Base-by-base conservation (phyloP, 2,797 vertebrate genomes). In the Pelochelys cantorii region DNA sequence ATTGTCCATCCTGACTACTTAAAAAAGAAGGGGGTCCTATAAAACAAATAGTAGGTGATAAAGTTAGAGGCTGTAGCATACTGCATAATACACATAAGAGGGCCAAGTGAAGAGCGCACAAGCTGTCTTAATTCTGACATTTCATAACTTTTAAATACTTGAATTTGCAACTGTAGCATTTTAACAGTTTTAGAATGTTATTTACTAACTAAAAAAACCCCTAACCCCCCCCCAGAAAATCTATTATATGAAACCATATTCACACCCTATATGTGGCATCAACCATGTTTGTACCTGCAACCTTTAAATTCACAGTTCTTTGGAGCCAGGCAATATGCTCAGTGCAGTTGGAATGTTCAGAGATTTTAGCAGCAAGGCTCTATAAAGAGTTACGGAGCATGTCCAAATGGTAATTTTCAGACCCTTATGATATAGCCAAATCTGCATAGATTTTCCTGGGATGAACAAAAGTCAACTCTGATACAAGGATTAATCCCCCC, bases 141-240 rank as follows among this genome's bases (percentile, higher is more conserved):
- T 79, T 31, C 0, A 0, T 89, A 88, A 93, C 53, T 86, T 96
- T 94, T 95, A 95, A 95, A 92, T 93, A 54, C 79, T 94, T 3
- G 2, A 87, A 94, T 94, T 96, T 92, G 87, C 86, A 93, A 87
- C 88, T 82, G 54, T 92, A 84, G 93, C 94, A 93, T 96, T 86
- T 53, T 80, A 31, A 55, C 15, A 54, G 52, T 17, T 85, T 95
- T 93, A 85, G 3, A 78, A 42, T 83, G 53, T 90, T 94, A 93
- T 95, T 94, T 92, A 78, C 53, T 71, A 34, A 90, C 94, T 68
- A 83, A 90, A 87, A 89, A 62, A 60, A 62, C 31, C 42, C 42
- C 42, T 42, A n/a, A n/a, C n/a, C n/a, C n/a, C n/a, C n/a, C n/a
- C n/a, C 4, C 60, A 62, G 29, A 62, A 62, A 62, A 31, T 15